These are phyloP conservation scores for Speoplatyrhinus poulsoni DNA, from an alignment of 2,113 vertebrate species.

Conservation along the genomic window DNA sequence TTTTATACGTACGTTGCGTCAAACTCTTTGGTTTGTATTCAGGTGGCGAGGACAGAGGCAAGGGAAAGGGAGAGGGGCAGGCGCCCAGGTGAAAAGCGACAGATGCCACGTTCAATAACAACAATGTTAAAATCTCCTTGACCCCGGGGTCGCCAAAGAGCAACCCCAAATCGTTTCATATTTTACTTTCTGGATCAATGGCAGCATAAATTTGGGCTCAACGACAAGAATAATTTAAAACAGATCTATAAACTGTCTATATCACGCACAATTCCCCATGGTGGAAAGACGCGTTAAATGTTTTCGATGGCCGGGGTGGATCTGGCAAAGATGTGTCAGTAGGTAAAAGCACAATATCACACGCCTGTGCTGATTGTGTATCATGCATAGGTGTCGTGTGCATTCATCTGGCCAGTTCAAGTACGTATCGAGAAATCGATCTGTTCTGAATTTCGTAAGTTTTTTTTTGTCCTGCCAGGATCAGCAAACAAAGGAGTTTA, in stretches of 20 bases:
- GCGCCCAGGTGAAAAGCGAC: conserved; percentile 70
- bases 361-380: conserved; percentile 26
- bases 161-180: conserved; percentile 98
- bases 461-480: conserved; percentile 87
- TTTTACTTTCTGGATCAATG: conserved; percentile 99
- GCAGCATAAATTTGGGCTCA: conserved; percentile 95
- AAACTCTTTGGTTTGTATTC: conserved; percentile 48
- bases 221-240: conserved; percentile 99
- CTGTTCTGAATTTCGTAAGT: conserved; percentile 92
- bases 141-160: conserved; percentile 92
- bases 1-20: conserved; percentile 1
- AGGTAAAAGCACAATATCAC: conserved; percentile 26
- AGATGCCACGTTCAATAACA: conserved; percentile 78
- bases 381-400: neutral
- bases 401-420: conserved; percentile 90
- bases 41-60: conserved; percentile 32
- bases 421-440: conserved; percentile 96
- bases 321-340: conserved; percentile 27
- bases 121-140: conserved; percentile 98
- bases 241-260: conserved; percentile 89
- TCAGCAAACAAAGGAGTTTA: conserved; percentile 89
- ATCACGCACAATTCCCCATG: conserved; percentile 70
- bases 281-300: conserved; percentile 66
- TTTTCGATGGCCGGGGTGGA: conserved; percentile 61
- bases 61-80: conserved; percentile 61